Base-by-base conservation (phyloP, 1,140 invertebrate genomes). In the Euschistus heros region DNA sequence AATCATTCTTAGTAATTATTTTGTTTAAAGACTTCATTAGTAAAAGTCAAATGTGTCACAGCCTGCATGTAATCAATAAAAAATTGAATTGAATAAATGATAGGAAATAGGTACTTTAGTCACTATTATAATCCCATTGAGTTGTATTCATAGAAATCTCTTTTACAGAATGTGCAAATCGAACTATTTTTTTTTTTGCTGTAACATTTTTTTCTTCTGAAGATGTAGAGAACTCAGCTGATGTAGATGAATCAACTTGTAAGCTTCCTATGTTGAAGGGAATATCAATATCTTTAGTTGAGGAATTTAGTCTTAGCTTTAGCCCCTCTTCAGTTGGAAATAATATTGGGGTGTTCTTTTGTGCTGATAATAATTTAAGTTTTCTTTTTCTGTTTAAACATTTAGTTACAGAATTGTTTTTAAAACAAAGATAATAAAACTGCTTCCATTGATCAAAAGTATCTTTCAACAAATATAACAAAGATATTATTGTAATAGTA, bases 141-240 rank as follows among this genome's bases (percentile, higher is more conserved):
- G 47, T n/a, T 22, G 18, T 24, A 24, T 57, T 57, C 54, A 20
- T 24, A 0, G 54, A 57, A 5, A 57, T 57, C 26, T 57, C 54
- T 57, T 57, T 57, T 7, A 57, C 54, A 6, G 54, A 57, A 15
- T 57, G 54, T 24, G 54, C 54, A 26, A 57, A 57, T 26, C 54
- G 54, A 7, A 57, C 54, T 17, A 57, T 57, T 24, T 57, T 57
- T 24, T 57, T 57, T 15, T 26, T 26, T 18, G 4, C 20, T 6
- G 54, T 0, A 26, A 24, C 15, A 5, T 15, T 20, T 24, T 26
- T 22, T 26, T 57, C 54, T 26, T 5, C 6, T 4, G 54, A 57
- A 8, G n/a, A 24, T 26, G 20, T 57, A 17, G 54, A 24, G 24
- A 24, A 18, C 15, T 24, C 54, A 3, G n/a, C 24, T 3, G 54